phyloP scores from a whole-genome alignment of 2,797 vertebrate genomes.

The Oryzias sinensis region DNA sequence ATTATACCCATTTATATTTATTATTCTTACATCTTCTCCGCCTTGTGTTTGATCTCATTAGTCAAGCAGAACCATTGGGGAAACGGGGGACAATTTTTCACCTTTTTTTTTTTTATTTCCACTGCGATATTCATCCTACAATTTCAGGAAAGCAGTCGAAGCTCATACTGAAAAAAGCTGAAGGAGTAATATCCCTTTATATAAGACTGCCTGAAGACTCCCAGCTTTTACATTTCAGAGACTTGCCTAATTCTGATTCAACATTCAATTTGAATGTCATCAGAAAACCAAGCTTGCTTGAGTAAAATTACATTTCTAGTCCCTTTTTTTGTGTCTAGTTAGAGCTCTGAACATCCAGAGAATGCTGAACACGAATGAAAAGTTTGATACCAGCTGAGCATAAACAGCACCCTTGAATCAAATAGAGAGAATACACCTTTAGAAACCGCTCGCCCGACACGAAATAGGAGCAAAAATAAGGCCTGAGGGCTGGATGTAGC shows the following conservation, averaged over 20 bases:
- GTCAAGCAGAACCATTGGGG: constrained; percentile 43
- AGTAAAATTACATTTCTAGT: background rate
- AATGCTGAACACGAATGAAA: too few species aligned
- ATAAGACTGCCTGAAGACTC: constrained; percentile 33
- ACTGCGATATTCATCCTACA: constrained; percentile 22
- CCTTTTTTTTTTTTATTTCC: constrained; percentile 2
- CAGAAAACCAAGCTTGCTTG: background rate
- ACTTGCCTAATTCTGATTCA: constrained; percentile 20
- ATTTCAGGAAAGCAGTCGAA: constrained; percentile 29
- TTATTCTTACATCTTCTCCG: constrained; percentile 50
- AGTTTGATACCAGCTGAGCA: too few species aligned
- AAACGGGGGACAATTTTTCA: constrained; percentile 23
- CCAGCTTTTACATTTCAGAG: constrained; percentile 10
- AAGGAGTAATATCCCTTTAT: constrained; percentile 35
- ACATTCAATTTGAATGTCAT: background rate
- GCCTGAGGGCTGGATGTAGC: background rate
- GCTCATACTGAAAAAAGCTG: constrained; percentile 28
- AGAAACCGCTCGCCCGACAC: too few species aligned
- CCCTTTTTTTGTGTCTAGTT: background rate
- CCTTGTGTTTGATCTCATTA: constrained; percentile 52
- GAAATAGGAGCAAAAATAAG: too few species aligned
- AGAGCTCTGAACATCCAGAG: too few species aligned
- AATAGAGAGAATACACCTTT: too few species aligned
- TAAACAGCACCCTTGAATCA: too few species aligned
- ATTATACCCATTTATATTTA: constrained; percentile 36